A percentile compares a stretch with the other conserved stretches of the same genome.
phyloP scores from a whole-genome alignment of 2,888 invertebrate genomes.

The Volucella inflata region DNA sequence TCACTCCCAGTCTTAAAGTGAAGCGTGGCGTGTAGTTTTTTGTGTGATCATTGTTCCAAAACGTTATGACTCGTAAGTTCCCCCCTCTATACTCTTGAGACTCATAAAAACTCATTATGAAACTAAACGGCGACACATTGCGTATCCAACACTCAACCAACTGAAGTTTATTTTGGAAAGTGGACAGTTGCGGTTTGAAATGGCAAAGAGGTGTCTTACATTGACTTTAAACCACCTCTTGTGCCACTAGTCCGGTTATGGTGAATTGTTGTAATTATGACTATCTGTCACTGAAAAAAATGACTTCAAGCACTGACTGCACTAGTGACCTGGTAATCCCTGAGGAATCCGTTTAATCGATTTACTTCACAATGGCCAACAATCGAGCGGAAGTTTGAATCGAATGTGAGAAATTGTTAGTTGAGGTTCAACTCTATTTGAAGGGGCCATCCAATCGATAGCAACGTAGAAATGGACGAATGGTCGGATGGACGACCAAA shows the following conservation, averaged over 20 bases:
- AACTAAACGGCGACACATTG: conserved; percentile 23
- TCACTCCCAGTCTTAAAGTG: conserved; percentile 18
- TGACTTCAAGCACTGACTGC: conserved; percentile 4
- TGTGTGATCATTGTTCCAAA: conserved; percentile 22
- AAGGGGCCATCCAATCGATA: conserved; percentile 40
- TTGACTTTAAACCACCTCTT: not conserved
- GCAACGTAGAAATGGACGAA: not conserved
- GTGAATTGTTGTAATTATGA: conserved; percentile 1
- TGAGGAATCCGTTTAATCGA: conserved; percentile 24
- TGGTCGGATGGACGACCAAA: not conserved
- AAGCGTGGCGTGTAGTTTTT: conserved; percentile 12
- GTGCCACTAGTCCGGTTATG: conserved; percentile 28
- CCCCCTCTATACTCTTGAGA: not conserved
- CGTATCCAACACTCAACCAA: conserved; percentile 4
- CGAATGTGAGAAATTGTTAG: conserved; percentile 30
- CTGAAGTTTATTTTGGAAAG: not conserved
- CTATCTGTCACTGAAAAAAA: not conserved
- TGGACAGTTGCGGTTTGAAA: conserved; percentile 10
- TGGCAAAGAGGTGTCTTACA: not conserved
- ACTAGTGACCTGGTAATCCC: conserved; percentile 55
- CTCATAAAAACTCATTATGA: conserved; percentile 18
- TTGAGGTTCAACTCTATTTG: conserved; percentile 24
- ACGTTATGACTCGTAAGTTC: conserved; percentile 1
- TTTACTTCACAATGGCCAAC: conserved; percentile 30
- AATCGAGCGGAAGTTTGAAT: conserved; percentile 53